Conservation (phyloP, 2,888 invertebrate genomes). For the Serrognathus titanus region DNA sequence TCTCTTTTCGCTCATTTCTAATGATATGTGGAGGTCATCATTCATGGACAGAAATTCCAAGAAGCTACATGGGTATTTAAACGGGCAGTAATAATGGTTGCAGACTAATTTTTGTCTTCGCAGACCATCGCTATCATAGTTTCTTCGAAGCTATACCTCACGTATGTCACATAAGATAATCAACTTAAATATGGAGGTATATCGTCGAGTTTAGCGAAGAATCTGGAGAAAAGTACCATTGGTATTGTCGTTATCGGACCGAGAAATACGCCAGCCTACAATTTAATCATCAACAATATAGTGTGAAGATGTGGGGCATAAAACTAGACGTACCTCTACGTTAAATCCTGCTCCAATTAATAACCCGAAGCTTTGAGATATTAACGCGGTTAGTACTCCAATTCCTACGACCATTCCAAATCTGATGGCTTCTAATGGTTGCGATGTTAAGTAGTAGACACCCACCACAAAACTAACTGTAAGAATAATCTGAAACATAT, state of each 20-base stretch:
- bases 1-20: too few relatives aligned
- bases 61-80: conserved; percentile 75
- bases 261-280: conserved; percentile 63
- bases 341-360: conserved; percentile 90
- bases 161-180: conserved; percentile 87
- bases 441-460: conserved; percentile 93
- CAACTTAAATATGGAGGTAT: conserved; percentile 86
- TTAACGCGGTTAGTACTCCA: conserved; percentile 80
- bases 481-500: conserved; percentile 70
- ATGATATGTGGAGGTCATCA: conserved; percentile 53
- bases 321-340: conserved; percentile 73
- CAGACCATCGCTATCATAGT: conserved; percentile 83
- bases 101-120: conserved; percentile 79
- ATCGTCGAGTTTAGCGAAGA: conserved; percentile 89
- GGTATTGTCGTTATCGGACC: conserved; percentile 92
- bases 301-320: neutral
- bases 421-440: conserved; percentile 83
- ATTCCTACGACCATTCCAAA: conserved; percentile 76
- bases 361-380: conserved; percentile 88
- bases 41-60: conserved; percentile 84
- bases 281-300: neutral
- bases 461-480: conserved; percentile 84
- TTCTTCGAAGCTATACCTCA: conserved; percentile 90
- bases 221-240: conserved; percentile 88
- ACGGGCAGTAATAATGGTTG: conserved; percentile 79